These are phyloP conservation scores for Sarcophaga rosellei DNA, from an alignment of 2,888 invertebrate species.

Conservation along the genomic window DNA sequence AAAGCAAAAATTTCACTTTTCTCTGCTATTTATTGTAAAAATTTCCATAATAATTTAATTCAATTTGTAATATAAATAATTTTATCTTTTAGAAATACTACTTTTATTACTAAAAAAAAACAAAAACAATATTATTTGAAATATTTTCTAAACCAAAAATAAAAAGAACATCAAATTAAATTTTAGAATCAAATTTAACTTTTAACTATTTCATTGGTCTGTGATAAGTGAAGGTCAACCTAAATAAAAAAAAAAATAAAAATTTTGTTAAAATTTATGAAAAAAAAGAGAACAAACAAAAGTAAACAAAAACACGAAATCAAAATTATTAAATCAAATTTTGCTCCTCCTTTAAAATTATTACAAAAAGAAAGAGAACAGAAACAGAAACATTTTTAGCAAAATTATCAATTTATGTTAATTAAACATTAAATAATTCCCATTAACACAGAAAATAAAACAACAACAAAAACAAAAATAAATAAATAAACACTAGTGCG, in stretches of 20 bases:
- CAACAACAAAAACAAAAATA: not conserved
- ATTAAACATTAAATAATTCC: conserved; percentile 53
- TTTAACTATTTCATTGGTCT: conserved; percentile 74
- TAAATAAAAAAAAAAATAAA: conserved; percentile 52
- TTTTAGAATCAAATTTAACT: conserved; percentile 25
- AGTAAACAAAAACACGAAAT: conserved; percentile 52
- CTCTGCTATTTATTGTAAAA: not conserved
- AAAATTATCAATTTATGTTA: conserved; percentile 53
- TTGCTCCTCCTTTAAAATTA: not conserved
- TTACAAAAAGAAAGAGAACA: conserved; percentile 18
- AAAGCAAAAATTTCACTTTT: conserved; percentile 34
- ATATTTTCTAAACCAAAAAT: conserved; percentile 27
- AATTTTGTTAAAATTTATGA: conserved; percentile 62
- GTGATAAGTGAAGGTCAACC: conserved; percentile 80
- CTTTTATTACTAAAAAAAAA: not conserved
- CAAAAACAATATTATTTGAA: conserved; percentile 11
- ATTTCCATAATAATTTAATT: not conserved
- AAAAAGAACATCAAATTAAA: conserved; percentile 54
- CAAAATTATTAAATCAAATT: conserved; percentile 47
- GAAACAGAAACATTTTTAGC: conserved; percentile 65
- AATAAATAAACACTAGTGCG: conserved; percentile 62
- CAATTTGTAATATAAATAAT: not conserved
- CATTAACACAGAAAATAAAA: conserved; percentile 23
- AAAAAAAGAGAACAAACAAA: conserved; percentile 31
- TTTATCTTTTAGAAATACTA: conserved; percentile 18